Base-by-base conservation (phyloP, 2,113 vertebrate species). In the Aegithalos caudatus region DNA sequence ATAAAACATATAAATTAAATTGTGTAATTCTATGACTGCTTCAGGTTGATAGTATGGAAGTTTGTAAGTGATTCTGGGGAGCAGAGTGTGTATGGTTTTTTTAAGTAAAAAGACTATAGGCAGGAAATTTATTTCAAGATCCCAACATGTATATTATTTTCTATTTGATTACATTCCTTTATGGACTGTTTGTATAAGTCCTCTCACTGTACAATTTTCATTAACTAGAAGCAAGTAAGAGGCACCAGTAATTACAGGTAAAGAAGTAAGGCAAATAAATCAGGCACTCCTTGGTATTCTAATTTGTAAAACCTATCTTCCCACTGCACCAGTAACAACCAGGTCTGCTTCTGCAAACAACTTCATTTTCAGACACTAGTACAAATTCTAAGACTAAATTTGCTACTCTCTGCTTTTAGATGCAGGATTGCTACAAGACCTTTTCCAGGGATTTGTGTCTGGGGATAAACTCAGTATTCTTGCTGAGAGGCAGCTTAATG, bases 391-490 rank as follows among this genome's bases (percentile, higher is more conserved):
- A 22, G 86, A 80, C 86, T 90, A 86, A 84, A 70, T 53, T 58
- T 77, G 81, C 89, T 93, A 22, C 73, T 96, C 56, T 95, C 44
- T 88, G 58, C 50, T 48, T 97, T 81, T 97, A 99, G 99, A 99
- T 97, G 96, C 94, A 72, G 97, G 96, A 74, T 97, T 99, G 88
- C 98, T 99, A 62, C 98, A 96, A 96, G 98, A 99, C 96, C 92
- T 99, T 62, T 98, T 98, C 80, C 98, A 96, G 77, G 99, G 98
- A 91, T 98, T 97, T 47, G 96, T 98, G 28, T 94, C 98, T 60
- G 95, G 98, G 95, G 98, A 98, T 72, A 99, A 98, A 95, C 98
- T 99, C 91, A 81, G 96, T 88, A 44, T 86, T 83, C 98, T 99
- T 73, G 97, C 97, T 86, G 96, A 98, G 42, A 97, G 95, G 72